Evolutionary conservation across 2,888 invertebrate species (phyloP), one percentile per base, ranked within the genome.

Genomic region (Ferrisia virgata): DNA sequence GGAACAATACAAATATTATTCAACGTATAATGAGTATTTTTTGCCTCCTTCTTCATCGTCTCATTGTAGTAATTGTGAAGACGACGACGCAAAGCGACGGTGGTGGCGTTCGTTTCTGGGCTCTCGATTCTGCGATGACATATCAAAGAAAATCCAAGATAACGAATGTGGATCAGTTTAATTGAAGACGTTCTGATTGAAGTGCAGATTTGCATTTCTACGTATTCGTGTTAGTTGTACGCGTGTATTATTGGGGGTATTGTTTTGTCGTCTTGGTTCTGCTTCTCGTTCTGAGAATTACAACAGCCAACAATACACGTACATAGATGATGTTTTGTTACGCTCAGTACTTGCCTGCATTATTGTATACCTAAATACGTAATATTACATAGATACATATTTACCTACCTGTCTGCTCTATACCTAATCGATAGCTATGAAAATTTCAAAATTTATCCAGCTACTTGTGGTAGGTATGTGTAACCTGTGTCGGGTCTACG

Each of bases 1-100:
- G 72, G 72, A 72, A 72, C 72, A 72, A 72, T 72, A 72, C 33
- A 33, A 36, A 72, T 72, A 72, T 72, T 72, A 72, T 72, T 72
- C 72, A 72, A 72, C 72, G 33, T 33, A 47, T 47, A 72, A 72
- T 72, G 72, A 72, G 72, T 72, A 36, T 72, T 31, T 72, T 72
- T 33, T n/a, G n/a, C n/a, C n/a, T n/a, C n/a, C n/a, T n/a, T 64
- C 64, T 33, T 4, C 64, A 15, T 8, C 1, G 40, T 47, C n/a
- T n/a, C n/a, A n/a, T n/a, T n/a, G n/a, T n/a, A n/a, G n/a, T n/a
- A n/a, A n/a, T n/a, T n/a, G n/a, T n/a, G n/a, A n/a, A n/a, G n/a
- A n/a, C n/a, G n/a, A n/a, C n/a, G n/a, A n/a, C n/a, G n/a, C n/a
- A n/a, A n/a, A n/a, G n/a, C n/a, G n/a, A n/a, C n/a, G n/a, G n/a